Evolutionary conservation across 2,113 vertebrate genomes (phyloP), one percentile per base, ranked within the genome.

Genomic region (Mesitornis unicolor): DNA sequence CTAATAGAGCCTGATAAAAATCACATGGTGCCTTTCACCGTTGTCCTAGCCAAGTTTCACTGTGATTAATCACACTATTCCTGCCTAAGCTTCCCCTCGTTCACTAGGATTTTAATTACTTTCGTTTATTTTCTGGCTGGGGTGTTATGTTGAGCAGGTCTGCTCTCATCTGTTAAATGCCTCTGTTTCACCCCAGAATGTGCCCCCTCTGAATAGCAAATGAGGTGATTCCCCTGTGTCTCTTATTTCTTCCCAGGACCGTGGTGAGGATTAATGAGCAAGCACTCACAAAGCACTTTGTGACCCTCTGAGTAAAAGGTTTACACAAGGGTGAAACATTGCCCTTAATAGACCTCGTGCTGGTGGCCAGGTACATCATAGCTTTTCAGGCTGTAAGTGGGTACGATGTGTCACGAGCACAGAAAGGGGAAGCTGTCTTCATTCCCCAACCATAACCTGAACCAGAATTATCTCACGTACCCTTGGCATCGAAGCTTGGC

Each of bases 31-130:
- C 84, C 53, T 96, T 89, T 94, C 8, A 7, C 53, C 3, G 5
- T 81, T 82, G 77, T 73, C 84, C 89, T 68, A 76, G 94, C 93
- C 87, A 94, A 87, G 63, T 80, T 93, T 51, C 87, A 79, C 45
- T 45, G 50, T 93, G 86, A 97, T 96, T 95, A 87, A 96, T 96
- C 65, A 64, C 70, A 35, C 22, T 35, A 29, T 17, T 93, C 50
- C 59, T 93, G 89, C 56, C 35, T 79, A 15, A 84, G 54, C 12
- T 60, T 95, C 70, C 25, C 65, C 77, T 85, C 13, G 16, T 64
- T 94, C 90, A 78, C 60, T 45, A 71, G 2, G 0, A 35, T 79
- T 73, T 94, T 83, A 87, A 87, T 64, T 89, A 75, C 45, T 85
- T 89, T 89, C 33, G 28, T 84, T 94, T 86, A 26, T 60, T 94